Conservation (phyloP, 2,888 invertebrate species). For the Cantharis flavilabris region DNA sequence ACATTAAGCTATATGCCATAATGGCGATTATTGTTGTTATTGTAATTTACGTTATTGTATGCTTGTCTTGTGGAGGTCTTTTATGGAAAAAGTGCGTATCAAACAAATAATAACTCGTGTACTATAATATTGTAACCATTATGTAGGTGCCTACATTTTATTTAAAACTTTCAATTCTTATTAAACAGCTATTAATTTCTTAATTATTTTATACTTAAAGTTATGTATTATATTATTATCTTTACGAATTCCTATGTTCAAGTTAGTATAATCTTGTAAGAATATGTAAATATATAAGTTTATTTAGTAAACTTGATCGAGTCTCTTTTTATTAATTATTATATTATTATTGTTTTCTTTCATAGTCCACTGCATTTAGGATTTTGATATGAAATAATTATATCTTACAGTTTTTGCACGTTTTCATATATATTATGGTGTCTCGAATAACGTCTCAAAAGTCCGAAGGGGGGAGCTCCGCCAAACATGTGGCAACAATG, state of each 20-base stretch:
- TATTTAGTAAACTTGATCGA: not conserved
- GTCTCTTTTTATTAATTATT: not conserved
- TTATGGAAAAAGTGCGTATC: conserved; percentile 72
- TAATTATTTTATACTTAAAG: not conserved
- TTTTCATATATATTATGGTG: too few relatives aligned
- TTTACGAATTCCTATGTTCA: not conserved
- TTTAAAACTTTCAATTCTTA: not conserved
- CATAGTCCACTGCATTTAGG: too few relatives aligned
- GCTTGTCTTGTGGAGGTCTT: conserved; percentile 85
- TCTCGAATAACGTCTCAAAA: too few relatives aligned
- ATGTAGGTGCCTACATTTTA: not conserved
- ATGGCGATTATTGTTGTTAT: conserved; percentile 67
- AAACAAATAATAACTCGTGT: conserved; percentile 41
- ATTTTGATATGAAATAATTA: too few relatives aligned
- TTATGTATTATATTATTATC: not conserved
- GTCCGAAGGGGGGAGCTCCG: too few relatives aligned
- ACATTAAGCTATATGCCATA: conserved; percentile 85
- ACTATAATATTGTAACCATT: not conserved
- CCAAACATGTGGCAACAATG: too few relatives aligned
- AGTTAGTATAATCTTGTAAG: not conserved
- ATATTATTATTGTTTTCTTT: not conserved
- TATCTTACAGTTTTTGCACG: too few relatives aligned
- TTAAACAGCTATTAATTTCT: not conserved
- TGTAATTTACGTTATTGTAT: conserved; percentile 81
- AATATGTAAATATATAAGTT: not conserved